Percentiles rank a stretch among this genome's conserved stretches.
These are phyloP conservation scores for Cyanistes caeruleus DNA, from an alignment of 2,113 vertebrate genomes.

Conservation along the genomic window DNA sequence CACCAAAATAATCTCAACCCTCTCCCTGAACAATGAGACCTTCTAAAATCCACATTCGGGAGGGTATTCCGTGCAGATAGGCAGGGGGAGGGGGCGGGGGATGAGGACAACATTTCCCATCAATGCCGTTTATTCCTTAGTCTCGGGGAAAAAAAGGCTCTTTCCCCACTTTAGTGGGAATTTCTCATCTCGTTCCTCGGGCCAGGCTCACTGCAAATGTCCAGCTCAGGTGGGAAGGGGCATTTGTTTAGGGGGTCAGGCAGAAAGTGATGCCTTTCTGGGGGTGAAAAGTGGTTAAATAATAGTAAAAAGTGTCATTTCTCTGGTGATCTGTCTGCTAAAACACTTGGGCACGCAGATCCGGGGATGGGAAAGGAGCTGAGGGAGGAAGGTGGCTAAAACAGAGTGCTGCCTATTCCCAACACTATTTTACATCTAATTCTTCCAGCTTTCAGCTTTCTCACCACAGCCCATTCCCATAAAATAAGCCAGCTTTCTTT, in stretches of 20 bases:
- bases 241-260: background rate
- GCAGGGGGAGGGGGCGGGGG: conserved; percentile 33
- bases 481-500: background rate
- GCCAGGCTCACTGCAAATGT: background rate
- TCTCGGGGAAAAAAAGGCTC: background rate
- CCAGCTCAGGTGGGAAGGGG: conserved; percentile 7
- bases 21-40: conserved; percentile 51
- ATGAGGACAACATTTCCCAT: conserved; percentile 29
- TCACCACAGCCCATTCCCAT: background rate
- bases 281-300: background rate
- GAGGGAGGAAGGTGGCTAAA: background rate
- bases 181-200: background rate
- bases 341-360: background rate
- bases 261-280: background rate
- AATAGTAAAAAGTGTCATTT: background rate
- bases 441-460: background rate
- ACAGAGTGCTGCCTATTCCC: background rate
- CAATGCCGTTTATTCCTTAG: conserved; percentile 12
- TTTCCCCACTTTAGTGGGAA: conserved; percentile 32
- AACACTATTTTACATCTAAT: background rate
- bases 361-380: background rate
- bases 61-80: conserved; percentile 18
- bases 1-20: conserved; percentile 4
- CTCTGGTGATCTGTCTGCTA: background rate
- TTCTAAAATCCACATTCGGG: conserved; percentile 25